Conservation (phyloP, 2,113 vertebrate species). For the Diglossa brunneiventris region DNA sequence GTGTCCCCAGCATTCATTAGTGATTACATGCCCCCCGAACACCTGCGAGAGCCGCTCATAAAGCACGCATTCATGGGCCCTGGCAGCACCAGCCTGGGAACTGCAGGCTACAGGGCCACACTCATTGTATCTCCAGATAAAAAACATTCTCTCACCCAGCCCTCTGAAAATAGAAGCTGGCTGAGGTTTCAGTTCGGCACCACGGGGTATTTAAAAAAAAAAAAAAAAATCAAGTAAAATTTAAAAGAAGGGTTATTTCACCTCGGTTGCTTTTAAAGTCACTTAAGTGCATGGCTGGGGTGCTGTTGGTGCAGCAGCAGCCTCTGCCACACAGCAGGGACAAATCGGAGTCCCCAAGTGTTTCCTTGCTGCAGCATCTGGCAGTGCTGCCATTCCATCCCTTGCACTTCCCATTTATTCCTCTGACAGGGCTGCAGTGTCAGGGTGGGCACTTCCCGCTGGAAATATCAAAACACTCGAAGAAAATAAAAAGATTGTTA, state of each 20-base stretch:
- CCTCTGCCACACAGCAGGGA: not conserved
- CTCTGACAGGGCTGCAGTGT: not conserved
- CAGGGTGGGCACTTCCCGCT: conserved; percentile 27
- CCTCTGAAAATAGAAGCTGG: conserved; percentile 75
- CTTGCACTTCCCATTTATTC: not conserved
- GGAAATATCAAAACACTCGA: not conserved
- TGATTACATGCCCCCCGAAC: conserved; percentile 77
- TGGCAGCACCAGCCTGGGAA: conserved; percentile 83
- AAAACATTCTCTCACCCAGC: conserved; percentile 79
- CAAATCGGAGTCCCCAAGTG: not conserved
- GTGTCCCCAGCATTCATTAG: conserved; percentile 72
- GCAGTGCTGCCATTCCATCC: not conserved
- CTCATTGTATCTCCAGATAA: conserved; percentile 83
- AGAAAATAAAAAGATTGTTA: not conserved
- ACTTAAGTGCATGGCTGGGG: conserved; percentile 32
- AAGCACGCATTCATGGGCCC: conserved; percentile 81
- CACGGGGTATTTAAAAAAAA: conserved; percentile 63
- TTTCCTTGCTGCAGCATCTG: conserved; percentile 18
- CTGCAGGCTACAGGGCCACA: conserved; percentile 70
- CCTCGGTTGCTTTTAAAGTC: conserved; percentile 69
- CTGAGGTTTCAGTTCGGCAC: conserved; percentile 68
- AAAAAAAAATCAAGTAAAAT: not conserved
- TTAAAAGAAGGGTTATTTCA: conserved; percentile 66
- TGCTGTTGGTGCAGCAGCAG: conserved; percentile 26
- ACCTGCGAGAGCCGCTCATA: conserved; percentile 80